These are phyloP conservation scores for Puntigrus tetrazona DNA, from an alignment of 2,113 vertebrate genomes.

Conservation along the genomic window DNA sequence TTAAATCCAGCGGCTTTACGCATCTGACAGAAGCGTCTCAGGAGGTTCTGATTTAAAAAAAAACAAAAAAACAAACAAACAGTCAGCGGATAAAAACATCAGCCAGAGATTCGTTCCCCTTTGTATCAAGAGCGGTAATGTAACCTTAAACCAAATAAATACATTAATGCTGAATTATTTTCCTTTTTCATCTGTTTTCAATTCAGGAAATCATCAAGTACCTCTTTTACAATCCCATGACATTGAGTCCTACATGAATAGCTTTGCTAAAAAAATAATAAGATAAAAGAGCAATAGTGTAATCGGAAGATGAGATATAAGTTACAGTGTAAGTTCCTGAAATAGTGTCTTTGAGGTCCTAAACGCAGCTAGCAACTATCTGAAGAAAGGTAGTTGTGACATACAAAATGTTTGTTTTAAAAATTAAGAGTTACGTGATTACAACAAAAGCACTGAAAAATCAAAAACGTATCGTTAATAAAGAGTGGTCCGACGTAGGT, in stretches of 20 bases:
- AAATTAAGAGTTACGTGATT: constrained; percentile 32
- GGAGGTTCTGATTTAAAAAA: constrained; percentile 9
- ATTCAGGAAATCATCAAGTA: constrained; percentile 31
- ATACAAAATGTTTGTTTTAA: constrained; percentile 18
- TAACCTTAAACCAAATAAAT: constrained; percentile 33
- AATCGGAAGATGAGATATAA: constrained; percentile 31
- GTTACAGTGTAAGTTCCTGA: constrained; percentile 20
- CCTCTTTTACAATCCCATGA: constrained; percentile 31
- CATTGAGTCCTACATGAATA: constrained; percentile 6
- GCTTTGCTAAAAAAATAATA: not conserved
- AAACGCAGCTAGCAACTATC: constrained; percentile 19
- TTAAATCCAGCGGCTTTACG: not conserved
- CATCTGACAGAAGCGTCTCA: constrained; percentile 3
- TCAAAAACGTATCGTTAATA: constrained; percentile 33
- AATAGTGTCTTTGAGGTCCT: constrained; percentile 1
- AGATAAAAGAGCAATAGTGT: constrained; percentile 2
- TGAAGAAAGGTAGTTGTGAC: constrained; percentile 31
- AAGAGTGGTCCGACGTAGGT: constrained; percentile 46
- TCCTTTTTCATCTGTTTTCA: not conserved
- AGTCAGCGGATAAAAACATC: not conserved
- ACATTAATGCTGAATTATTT: constrained; percentile 2
- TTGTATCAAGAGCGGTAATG: not conserved
- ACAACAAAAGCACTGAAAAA: constrained; percentile 35
- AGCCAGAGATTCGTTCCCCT: constrained; percentile 34
- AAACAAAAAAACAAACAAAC: not conserved